phyloP scores from a whole-genome alignment of 2,113 vertebrate genomes.

The Cyrtonyx montezumae region DNA sequence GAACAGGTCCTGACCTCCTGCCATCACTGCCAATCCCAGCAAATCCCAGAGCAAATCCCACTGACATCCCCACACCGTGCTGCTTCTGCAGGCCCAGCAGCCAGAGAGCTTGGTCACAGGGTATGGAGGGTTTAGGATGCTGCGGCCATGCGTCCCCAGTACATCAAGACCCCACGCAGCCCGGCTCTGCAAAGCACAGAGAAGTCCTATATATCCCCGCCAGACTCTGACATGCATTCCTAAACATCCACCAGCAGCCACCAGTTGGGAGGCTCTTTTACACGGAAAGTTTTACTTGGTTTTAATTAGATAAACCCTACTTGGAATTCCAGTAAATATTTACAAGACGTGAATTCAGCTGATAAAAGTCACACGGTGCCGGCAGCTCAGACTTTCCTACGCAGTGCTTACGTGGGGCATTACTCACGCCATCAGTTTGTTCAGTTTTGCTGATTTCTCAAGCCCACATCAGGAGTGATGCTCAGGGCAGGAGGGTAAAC shows the following conservation, averaged over 20 bases:
- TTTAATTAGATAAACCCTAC: constrained; percentile 55
- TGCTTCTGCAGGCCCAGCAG: not conserved
- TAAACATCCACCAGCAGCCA: not conserved
- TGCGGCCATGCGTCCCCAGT: not conserved
- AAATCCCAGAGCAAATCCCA: not conserved
- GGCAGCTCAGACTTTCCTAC: constrained; percentile 35
- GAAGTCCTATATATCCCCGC: not conserved
- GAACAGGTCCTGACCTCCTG: not conserved
- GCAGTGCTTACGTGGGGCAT: not conserved
- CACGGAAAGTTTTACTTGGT: constrained; percentile 39
- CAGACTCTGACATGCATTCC: not conserved
- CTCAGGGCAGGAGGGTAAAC: not conserved
- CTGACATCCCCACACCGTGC: rapidly evolving
- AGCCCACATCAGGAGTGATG: not conserved
- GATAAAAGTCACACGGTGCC: constrained; percentile 42
- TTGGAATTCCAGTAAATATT: constrained; percentile 64
- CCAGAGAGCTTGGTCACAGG: not conserved
- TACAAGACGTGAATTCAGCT: constrained; percentile 34
- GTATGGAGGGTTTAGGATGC: not conserved
- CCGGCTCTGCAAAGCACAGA: not conserved
- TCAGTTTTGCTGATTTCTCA: not conserved
- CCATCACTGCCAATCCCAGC: not conserved
- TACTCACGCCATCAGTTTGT: rapidly evolving
- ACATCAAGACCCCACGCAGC: not conserved
- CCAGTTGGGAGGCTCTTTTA: not conserved